Evolutionary conservation across 2,113 vertebrate species (phyloP), one percentile per base, ranked within the genome.

Genomic region (Limanda limanda): DNA sequence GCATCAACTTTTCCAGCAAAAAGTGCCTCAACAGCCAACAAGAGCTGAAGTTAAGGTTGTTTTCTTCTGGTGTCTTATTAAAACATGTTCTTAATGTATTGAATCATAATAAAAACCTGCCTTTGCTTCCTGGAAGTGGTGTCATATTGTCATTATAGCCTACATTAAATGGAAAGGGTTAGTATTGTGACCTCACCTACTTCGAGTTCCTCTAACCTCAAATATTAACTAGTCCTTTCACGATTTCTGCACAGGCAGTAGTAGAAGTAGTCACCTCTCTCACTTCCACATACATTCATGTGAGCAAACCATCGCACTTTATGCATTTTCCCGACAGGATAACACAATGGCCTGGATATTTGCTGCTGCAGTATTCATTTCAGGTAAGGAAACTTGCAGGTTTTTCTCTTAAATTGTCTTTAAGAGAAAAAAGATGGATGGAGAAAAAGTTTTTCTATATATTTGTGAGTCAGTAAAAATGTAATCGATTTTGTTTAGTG

Each of bases 301-400:
- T 15, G 12, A 37, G 14, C 23, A 20, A 10, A 15, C 62, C 5
- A 47, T 68, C 4, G 40, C 5, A 21, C 13, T 18, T 67, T 8
- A 1, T 18, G 18, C 40, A 10, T 64, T 0, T 79, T 68, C 27
- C 12, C 11, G 18, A 82, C 72, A 57, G 62, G 82, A 11, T 17
- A 18, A 21, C 56, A 84, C 31, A 76, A 92, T 93, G 92, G 81
- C 73, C 55, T 25, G 72, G 78, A 72, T 75, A 17, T 66, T 81
- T 31, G 40, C 13, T 21, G 13, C 69, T 3, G 15, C 62, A 47
- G 3, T 89, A 12, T 65, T 82, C 10, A 68, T 83, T 40, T 80
- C 87, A 75, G 92, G 92, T 93, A 87, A 84, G 90, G 68, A 3
- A 54, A 35, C 20, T 47, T 31, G 68, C 69, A n/a, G 27, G 18